phyloP scores from a whole-genome alignment of 2,888 invertebrate genomes.

The Parnassius smintheus region DNA sequence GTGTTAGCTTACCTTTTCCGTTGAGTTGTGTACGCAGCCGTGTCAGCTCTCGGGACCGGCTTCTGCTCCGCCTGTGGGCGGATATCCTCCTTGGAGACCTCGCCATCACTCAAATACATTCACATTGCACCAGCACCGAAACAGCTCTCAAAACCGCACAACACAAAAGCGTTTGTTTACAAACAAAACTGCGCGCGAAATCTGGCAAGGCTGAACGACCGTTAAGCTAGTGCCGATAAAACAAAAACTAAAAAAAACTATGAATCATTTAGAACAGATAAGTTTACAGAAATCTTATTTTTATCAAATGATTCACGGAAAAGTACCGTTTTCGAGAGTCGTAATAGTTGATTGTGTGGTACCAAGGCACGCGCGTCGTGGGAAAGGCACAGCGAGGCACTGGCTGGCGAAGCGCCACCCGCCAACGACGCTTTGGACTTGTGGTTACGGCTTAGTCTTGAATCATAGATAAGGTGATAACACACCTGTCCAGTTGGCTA shows the following conservation, averaged over 20 bases:
- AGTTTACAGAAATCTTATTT: no score
- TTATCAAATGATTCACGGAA: no score
- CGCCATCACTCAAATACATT: slow-evolving; percentile 51
- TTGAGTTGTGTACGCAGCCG: slow-evolving; percentile 65
- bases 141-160: neutral
- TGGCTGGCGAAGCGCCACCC: slow-evolving; percentile 35
- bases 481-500: slow-evolving; percentile 15
- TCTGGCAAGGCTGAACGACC: slow-evolving; percentile 6
- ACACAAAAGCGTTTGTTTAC: slow-evolving; percentile 14
- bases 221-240: neutral
- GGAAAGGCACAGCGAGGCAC: slow-evolving; percentile 61
- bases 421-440: slow-evolving; percentile 16
- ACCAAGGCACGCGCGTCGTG: slow-evolving; percentile 55
- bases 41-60: slow-evolving; percentile 62
- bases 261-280: neutral
- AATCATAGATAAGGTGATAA: slow-evolving; percentile 53
- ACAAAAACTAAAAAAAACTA: neutral
- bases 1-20: slow-evolving; percentile 57
- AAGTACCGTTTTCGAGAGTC: neutral
- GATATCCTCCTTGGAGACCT: slow-evolving; percentile 68
- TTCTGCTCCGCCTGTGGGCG: slow-evolving; percentile 59
- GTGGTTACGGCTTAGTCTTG: slow-evolving; percentile 33
- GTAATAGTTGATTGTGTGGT: slow-evolving; percentile 9
- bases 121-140: slow-evolving; percentile 27
- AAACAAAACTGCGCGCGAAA: slow-evolving; percentile 19